Evolutionary conservation across 2,113 vertebrate species (phyloP).

Genomic region (Rynchops niger): DNA sequence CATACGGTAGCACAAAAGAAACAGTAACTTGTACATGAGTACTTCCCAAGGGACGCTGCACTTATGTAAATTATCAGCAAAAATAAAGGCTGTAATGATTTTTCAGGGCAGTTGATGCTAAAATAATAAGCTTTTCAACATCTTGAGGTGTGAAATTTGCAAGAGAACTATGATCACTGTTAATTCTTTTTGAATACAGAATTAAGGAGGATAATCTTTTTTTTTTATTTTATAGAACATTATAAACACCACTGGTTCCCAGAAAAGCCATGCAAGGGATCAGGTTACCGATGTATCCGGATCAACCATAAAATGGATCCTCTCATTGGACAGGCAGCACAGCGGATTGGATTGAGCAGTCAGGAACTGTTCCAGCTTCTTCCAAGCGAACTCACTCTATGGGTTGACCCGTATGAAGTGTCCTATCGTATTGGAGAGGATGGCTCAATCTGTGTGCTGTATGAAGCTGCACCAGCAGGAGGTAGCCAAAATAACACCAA

Average conservation of each 20-base stretch:
- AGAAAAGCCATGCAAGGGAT: slow-evolving; percentile 96
- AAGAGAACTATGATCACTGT: background rate
- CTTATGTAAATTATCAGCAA: background rate
- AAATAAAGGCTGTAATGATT: background rate
- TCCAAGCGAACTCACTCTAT: slow-evolving; percentile 98
- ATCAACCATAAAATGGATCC: slow-evolving; percentile 99
- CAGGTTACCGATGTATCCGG: slow-evolving; percentile 98
- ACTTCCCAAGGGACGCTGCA: background rate
- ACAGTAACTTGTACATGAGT: background rate
- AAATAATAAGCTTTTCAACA: background rate
- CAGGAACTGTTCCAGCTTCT: slow-evolving; percentile 97
- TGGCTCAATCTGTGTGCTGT: slow-evolving; percentile 98
- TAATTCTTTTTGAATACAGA: background rate
- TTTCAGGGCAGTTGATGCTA: background rate
- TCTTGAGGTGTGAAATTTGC: background rate
- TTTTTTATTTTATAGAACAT: slow-evolving; percentile 83
- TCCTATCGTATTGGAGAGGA: slow-evolving; percentile 99
- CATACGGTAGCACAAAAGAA: background rate
- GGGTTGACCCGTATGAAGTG: slow-evolving; percentile 98
- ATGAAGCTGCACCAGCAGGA: slow-evolving; percentile 88
- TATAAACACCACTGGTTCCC: slow-evolving; percentile 99
- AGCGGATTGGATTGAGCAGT: slow-evolving; percentile 95
- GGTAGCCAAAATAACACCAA: slow-evolving; percentile 77
- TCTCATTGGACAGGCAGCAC: slow-evolving; percentile 94
- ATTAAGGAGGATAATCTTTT: slow-evolving; percentile 40